Conservation (phyloP, 2,888 invertebrate species). For the Caenorhabditis angaria region DNA sequence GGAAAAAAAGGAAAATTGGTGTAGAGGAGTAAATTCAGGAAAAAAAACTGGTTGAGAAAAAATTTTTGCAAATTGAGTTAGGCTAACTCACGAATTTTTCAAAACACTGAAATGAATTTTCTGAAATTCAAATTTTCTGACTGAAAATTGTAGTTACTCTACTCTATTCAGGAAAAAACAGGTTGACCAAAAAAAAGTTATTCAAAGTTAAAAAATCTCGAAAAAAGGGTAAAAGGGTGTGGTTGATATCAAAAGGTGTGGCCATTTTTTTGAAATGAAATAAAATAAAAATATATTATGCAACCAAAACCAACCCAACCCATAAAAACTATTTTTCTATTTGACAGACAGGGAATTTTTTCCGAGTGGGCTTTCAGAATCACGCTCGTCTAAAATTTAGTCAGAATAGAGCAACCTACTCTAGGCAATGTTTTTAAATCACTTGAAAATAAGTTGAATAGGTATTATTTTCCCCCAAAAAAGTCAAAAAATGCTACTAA, state of each 20-base stretch:
- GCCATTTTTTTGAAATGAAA: no score
- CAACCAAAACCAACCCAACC: conserved; percentile 1
- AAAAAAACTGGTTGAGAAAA: neutral
- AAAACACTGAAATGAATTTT: no score
- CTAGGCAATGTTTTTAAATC: no score
- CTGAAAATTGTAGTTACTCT: no score
- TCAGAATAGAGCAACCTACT: no score
- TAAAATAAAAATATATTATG: neutral
- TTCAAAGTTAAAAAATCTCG: neutral
- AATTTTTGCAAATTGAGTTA: neutral
- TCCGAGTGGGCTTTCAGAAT: no score
- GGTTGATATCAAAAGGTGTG: neutral
- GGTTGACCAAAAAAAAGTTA: no score
- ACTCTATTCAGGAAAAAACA: conserved; percentile 3
- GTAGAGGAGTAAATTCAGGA: neutral
- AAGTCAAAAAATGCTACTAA: conserved; percentile 29
- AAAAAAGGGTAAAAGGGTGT: neutral
- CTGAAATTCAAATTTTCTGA: no score
- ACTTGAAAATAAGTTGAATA: no score
- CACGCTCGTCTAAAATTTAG: no score
- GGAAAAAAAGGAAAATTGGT: conserved; percentile 9
- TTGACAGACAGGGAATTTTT: no score
- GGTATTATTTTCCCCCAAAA: no score
- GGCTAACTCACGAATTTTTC: neutral
- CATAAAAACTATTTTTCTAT: neutral